Conservation (phyloP, 1,140 invertebrate species). For the Trichomalopsis sarcophagae region DNA sequence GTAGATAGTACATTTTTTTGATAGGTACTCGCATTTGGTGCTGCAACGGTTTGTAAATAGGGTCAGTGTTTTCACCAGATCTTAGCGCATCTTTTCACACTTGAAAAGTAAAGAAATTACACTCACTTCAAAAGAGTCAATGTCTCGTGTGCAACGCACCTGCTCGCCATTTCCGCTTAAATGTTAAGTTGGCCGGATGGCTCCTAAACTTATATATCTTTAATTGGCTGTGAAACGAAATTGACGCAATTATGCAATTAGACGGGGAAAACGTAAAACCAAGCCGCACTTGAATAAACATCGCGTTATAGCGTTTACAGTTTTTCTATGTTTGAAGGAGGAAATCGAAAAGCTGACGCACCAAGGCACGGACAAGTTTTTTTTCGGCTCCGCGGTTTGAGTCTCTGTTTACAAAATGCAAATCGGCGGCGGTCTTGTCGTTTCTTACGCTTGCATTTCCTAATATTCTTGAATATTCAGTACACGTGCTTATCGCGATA, state of each 20-base stretch:
- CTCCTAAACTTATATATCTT: slow-evolving; percentile 22
- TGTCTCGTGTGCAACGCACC: background rate
- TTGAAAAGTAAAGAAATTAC: too few relatives aligned
- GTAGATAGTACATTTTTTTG: too few relatives aligned
- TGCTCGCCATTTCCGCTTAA: slow-evolving; percentile 7
- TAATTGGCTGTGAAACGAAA: slow-evolving; percentile 6
- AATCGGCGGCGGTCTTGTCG: background rate
- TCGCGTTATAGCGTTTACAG: background rate
- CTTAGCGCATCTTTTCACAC: too few relatives aligned
- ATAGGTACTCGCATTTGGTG: too few relatives aligned
- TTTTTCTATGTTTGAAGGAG: background rate
- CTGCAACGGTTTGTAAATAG: too few relatives aligned
- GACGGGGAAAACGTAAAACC: background rate
- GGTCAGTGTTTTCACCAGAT: too few relatives aligned
- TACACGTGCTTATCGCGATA: too few relatives aligned
- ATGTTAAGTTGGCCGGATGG: slow-evolving; percentile 23
- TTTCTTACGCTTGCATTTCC: background rate
- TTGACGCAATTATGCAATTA: slow-evolving; percentile 30
- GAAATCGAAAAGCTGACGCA: background rate
- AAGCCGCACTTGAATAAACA: background rate
- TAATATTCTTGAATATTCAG: background rate
- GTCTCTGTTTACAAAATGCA: background rate
- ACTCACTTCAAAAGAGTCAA: too few relatives aligned
- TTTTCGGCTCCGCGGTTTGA: background rate
- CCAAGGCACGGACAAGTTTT: background rate